These are phyloP conservation scores for Drosophila funebris DNA, from an alignment of 1,140 invertebrate genomes.

Conservation along the genomic window DNA sequence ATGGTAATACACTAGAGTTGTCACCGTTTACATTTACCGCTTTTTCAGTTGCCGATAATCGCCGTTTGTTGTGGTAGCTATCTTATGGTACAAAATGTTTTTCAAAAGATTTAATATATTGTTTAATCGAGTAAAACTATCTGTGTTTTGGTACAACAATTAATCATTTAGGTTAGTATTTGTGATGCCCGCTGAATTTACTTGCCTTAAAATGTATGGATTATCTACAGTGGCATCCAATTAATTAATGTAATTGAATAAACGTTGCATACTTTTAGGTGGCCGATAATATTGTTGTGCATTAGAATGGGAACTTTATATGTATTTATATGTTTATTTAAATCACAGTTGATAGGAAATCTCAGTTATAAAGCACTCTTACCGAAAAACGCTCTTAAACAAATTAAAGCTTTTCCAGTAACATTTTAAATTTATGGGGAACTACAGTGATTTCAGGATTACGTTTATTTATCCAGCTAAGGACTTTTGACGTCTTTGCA, in stretches of 20 bases:
- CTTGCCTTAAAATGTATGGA: background rate
- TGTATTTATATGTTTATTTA: background rate
- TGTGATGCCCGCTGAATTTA: too few species aligned
- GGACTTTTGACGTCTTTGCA: background rate
- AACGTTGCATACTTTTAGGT: background rate
- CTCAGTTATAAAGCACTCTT: too few species aligned
- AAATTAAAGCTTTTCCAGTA: too few species aligned
- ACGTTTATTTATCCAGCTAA: background rate
- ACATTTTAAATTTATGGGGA: too few species aligned
- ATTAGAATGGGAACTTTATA: background rate
- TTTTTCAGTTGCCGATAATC: background rate
- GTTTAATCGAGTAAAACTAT: too few species aligned
- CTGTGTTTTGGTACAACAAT: too few species aligned
- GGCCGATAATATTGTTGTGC: background rate
- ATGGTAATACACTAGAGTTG: constrained; percentile 3
- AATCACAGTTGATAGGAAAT: too few species aligned
- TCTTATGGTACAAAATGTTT: background rate
- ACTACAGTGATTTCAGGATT: too few species aligned
- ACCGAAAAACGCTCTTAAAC: too few species aligned
- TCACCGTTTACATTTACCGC: background rate
- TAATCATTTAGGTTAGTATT: background rate
- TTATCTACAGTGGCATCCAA: background rate
- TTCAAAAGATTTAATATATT: too few species aligned
- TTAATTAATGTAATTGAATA: background rate
- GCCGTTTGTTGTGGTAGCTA: background rate